phyloP scores from a whole-genome alignment of 1,140 invertebrate genomes.

The Drosophila busckii region DNA sequence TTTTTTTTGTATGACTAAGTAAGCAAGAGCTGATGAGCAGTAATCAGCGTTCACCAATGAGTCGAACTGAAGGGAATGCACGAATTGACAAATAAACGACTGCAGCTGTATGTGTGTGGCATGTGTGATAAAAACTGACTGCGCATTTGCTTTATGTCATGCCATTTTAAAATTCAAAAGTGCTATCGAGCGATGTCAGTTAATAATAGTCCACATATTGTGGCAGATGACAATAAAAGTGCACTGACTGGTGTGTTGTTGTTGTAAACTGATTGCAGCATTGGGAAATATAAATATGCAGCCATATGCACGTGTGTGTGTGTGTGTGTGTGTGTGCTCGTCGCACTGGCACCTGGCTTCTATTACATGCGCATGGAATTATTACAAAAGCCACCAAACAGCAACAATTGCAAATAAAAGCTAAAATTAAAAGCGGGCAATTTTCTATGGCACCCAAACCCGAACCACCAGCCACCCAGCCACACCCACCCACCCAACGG shows the following conservation, averaged over 20 bases:
- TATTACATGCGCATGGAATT: slow-evolving; percentile 73
- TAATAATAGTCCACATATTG: slow-evolving; percentile 73
- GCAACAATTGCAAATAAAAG: slow-evolving; percentile 71
- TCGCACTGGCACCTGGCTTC: slow-evolving; percentile 70
- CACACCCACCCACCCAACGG: slow-evolving; percentile 3
- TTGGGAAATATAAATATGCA: slow-evolving; percentile 48
- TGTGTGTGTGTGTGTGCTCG: too few relatives aligned
- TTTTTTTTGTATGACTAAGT: too few relatives aligned
- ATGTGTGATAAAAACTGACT: slow-evolving; percentile 25
- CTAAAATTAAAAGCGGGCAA: slow-evolving; percentile 76
- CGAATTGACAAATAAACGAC: slow-evolving; percentile 9
- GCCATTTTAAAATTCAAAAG: slow-evolving; percentile 61
- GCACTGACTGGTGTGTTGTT: background rate
- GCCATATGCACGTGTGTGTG: slow-evolving; percentile 61
- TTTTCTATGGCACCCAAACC: slow-evolving; percentile 58
- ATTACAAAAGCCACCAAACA: slow-evolving; percentile 61
- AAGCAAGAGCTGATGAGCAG: too few relatives aligned
- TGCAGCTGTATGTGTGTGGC: background rate
- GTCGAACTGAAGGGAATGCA: background rate
- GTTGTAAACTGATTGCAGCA: slow-evolving; percentile 58
- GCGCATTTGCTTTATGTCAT: slow-evolving; percentile 51
- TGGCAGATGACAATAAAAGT: slow-evolving; percentile 61
- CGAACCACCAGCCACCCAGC: slow-evolving; percentile 19
- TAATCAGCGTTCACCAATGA: background rate
- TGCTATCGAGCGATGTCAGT: slow-evolving; percentile 61